Evolutionary conservation across 2,888 invertebrate species (phyloP).

Genomic region (Ophion slaviceki): DNA sequence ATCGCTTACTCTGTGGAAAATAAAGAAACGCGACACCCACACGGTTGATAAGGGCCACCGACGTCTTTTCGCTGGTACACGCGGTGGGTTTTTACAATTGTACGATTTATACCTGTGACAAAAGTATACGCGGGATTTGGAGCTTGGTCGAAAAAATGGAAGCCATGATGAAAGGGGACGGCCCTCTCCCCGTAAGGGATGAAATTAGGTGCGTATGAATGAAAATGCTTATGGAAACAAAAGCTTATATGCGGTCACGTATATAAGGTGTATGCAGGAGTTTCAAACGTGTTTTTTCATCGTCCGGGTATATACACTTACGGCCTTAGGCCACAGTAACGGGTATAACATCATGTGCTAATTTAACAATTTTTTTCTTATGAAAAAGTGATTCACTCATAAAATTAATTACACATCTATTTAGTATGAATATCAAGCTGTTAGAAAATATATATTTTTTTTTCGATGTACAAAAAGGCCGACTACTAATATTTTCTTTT

Average conservation of each 20-base stretch:
- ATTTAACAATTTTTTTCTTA: no score
- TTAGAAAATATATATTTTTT: no score
- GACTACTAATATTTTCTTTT: no score
- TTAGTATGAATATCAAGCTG: no score
- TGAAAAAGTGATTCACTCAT: no score
- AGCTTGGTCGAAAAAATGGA: slow-evolving; percentile 59
- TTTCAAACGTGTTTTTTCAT: neutral
- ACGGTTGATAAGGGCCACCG: neutral
- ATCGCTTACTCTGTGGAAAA: slow-evolving; percentile 14
- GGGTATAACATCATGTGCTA: no score
- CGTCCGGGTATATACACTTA: neutral
- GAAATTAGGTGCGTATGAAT: slow-evolving; percentile 24
- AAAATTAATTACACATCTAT: no score
- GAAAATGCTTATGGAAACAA: slow-evolving; percentile 34
- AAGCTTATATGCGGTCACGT: slow-evolving; percentile 4
- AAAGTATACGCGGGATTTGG: slow-evolving; percentile 70
- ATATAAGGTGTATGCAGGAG: neutral
- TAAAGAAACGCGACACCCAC: neutral
- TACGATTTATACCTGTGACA: slow-evolving; percentile 41
- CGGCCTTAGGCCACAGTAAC: no score
- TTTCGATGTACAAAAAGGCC: no score
- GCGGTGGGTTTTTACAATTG: neutral
- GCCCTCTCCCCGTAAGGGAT: slow-evolving; percentile 14
- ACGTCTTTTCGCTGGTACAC: neutral
- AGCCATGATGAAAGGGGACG: slow-evolving; percentile 67